A percentile compares a stretch with the other conserved stretches of the same genome.
Evolutionary conservation across 2,113 vertebrate species (phyloP).

Genomic region (Nyctereutes procyonoides): DNA sequence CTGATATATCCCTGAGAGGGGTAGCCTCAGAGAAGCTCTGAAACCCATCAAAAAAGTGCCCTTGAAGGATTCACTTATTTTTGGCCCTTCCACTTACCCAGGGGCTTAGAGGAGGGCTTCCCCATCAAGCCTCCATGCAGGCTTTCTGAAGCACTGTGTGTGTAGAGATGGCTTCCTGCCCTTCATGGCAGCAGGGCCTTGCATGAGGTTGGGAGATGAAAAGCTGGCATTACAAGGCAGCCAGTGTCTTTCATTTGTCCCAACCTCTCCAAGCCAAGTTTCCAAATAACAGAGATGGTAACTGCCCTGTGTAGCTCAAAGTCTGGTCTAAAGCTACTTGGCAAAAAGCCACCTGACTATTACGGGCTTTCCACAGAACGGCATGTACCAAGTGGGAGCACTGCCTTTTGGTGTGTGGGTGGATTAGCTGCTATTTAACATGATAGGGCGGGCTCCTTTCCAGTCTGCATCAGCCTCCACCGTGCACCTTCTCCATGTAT

Average conservation of each 20-base stretch:
- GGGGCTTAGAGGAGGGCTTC: not conserved
- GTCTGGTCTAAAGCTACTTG: conserved; percentile 67
- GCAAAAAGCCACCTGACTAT: conserved; percentile 56
- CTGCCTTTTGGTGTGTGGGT: not conserved
- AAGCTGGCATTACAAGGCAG: conserved; percentile 3
- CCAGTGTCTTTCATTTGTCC: conserved; percentile 37
- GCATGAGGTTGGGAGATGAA: not conserved
- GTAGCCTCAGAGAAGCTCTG: not conserved
- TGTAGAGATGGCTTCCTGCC: not conserved
- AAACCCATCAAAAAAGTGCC: not conserved
- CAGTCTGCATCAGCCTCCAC: not conserved
- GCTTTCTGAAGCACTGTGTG: not conserved
- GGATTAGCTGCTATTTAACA: conserved; percentile 62
- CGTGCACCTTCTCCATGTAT: not conserved
- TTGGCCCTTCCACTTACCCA: not conserved
- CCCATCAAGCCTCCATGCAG: not conserved
- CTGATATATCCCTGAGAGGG: not conserved
- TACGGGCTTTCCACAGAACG: not conserved
- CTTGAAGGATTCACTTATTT: not conserved
- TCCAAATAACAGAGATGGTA: conserved; percentile 39
- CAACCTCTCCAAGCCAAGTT: conserved; percentile 47
- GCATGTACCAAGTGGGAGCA: not conserved
- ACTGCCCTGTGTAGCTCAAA: conserved; percentile 3
- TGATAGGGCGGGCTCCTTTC: conserved; percentile 33
- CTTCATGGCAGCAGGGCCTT: not conserved